Percentiles rank a stretch among this genome's conserved stretches.
These are phyloP conservation scores for Siphamia tubifer DNA, from an alignment of 2,113 vertebrate species.

Conservation along the genomic window DNA sequence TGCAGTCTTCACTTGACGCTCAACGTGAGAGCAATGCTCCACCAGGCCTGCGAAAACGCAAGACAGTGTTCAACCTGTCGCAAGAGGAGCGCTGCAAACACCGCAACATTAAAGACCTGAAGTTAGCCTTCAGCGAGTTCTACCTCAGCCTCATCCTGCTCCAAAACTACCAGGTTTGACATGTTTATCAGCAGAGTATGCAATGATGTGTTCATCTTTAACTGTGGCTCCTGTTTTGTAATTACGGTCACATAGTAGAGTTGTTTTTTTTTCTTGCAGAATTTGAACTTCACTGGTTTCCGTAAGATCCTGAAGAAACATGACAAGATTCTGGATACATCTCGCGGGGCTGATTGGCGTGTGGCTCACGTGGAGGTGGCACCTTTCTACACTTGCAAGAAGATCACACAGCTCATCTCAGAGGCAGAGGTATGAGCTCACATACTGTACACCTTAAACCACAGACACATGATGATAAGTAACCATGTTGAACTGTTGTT, in stretches of 20 bases:
- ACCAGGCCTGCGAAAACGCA: conserved; percentile 85
- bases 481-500: neutral
- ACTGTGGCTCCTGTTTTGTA: neutral
- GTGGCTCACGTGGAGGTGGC: conserved; percentile 97
- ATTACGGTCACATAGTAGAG: neutral
- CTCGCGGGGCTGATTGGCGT: conserved; percentile 94
- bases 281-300: conserved; percentile 98
- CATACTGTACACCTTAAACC: neutral
- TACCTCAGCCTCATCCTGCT: conserved; percentile 99
- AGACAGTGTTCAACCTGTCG: conserved; percentile 92
- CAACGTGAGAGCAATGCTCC: conserved; percentile 88
- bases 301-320: conserved; percentile 99
- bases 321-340: conserved; percentile 97
- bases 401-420: conserved; percentile 97
- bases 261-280: conserved; percentile 81
- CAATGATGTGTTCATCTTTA: neutral
- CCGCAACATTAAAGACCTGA: conserved; percentile 96
- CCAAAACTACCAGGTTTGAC: conserved; percentile 95
- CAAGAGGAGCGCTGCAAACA: conserved; percentile 96
- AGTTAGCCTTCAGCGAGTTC: conserved; percentile 99
- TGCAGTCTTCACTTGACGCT: conserved; percentile 93
- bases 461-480: neutral
- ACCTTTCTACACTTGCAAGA: conserved; percentile 98
- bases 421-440: conserved; percentile 90
- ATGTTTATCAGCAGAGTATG: neutral